Evolutionary conservation across 2,113 vertebrate species (phyloP), one percentile per base, ranked within the genome.

Genomic region (Cynoglossus semilaevis): DNA sequence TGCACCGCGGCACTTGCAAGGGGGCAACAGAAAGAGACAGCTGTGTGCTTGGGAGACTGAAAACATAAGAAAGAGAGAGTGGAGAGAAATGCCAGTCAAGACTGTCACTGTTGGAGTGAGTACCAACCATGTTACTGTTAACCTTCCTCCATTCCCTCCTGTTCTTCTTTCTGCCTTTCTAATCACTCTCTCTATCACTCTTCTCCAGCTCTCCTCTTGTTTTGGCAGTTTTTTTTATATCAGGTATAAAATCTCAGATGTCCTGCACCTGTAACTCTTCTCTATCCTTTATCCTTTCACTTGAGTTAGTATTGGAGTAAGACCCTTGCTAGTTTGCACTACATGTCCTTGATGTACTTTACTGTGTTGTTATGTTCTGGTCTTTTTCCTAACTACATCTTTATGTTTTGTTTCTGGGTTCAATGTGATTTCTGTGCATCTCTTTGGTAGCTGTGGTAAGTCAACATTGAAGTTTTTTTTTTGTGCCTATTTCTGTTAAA

Each of bases 61-160:
- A 71, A 77, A 73, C 63, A 15, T 75, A 70, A 67, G 80, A 76
- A 68, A 72, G 67, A 54, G 68, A 65, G 63, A 77, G 78, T 70
- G 81, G 76, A 81, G 84, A 80, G 85, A 72, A 82, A 91, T 91
- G 91, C 90, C 90, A 80, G 88, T 81, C 83, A 85, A 87, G 81
- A 88, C 73, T 74, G 64, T 84, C 81, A 80, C 82, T 66, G 88
- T 82, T 81, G 82, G 88, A 88, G 91, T 92, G 86, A 92, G 91
- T 92, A 90, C 76, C 53, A 73, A 54, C 61, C 69, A 67, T 71
- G 79, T 58, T 73, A 51, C 66, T 60, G 47, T 60, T 70, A 66
- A 63, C 55, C 22, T 17, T 17, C 15, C 1, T 45, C 9, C 8
- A 8, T 9, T 45, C 15, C 15, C 15, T 10, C 15, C 50, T 68